Percentiles rank a stretch among this genome's conserved stretches.
Evolutionary conservation across 2,888 invertebrate species (phyloP).

Genomic region (Cepaea hortensis): DNA sequence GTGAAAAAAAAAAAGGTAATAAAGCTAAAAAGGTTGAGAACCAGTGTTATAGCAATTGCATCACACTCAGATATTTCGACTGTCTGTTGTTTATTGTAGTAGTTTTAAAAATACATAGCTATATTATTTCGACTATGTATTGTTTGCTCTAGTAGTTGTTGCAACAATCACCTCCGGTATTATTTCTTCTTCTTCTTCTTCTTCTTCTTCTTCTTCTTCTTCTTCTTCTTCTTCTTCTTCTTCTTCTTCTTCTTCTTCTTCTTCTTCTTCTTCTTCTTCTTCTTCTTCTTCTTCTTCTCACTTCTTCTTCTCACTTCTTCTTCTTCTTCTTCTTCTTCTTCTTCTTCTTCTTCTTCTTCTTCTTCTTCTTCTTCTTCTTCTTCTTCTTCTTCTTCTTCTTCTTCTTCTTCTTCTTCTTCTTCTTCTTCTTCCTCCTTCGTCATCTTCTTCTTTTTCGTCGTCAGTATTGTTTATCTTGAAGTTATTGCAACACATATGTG

Average conservation of each 20-base stretch:
- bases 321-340: not conserved
- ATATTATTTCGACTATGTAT: too few relatives aligned
- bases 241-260: not conserved
- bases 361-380: conserved; percentile 7
- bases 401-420: conserved; percentile 7
- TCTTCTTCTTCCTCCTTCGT: not conserved
- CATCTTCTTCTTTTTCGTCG: too few relatives aligned
- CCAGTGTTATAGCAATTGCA: too few relatives aligned
- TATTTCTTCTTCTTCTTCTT: not conserved
- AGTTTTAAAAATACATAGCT: too few relatives aligned
- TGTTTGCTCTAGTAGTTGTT: too few relatives aligned
- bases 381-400: conserved; percentile 7
- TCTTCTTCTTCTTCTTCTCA: not conserved
- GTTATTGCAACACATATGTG: too few relatives aligned
- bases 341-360: not conserved
- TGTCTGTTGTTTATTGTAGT: too few relatives aligned
- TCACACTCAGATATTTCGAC: too few relatives aligned
- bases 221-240: conserved; percentile 7
- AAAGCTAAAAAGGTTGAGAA: too few relatives aligned
- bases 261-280: not conserved
- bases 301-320: not conserved
- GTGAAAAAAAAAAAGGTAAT: too few relatives aligned
- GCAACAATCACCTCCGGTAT: too few relatives aligned
- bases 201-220: conserved; percentile 7
- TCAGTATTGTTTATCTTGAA: too few relatives aligned